Evolutionary conservation across 2,888 invertebrate genomes (phyloP).

Genomic region (Mythimna albipuncta): DNA sequence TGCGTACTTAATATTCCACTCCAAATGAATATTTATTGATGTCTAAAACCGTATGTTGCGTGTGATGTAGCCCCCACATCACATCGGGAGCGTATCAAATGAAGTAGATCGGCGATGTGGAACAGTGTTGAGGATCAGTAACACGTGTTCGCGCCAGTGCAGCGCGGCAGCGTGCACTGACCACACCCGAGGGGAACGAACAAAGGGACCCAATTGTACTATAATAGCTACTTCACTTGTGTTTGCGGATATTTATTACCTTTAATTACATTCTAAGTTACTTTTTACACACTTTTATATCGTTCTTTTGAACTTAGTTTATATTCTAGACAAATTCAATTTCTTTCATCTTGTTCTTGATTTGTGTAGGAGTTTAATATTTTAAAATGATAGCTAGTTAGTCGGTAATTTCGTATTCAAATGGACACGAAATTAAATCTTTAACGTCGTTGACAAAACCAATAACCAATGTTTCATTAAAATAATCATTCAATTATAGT

Average conservation of each 20-base stretch:
- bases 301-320: constrained; percentile 1
- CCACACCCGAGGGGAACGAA: constrained; percentile 75
- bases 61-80: too few species aligned
- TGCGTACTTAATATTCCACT: constrained; percentile 57
- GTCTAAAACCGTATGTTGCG: constrained; percentile 76
- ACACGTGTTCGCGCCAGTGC: constrained; percentile 82
- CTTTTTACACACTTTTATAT: constrained; percentile 20
- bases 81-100: constrained; percentile 81
- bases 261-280: constrained; percentile 63
- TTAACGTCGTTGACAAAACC: background rate
- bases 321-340: background rate
- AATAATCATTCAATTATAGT: background rate
- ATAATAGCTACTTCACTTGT: constrained; percentile 83
- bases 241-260: constrained; percentile 79
- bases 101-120: constrained; percentile 77
- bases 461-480: background rate
- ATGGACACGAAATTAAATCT: background rate
- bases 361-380: background rate
- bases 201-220: constrained; percentile 79
- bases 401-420: too few species aligned
- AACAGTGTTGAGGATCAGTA: constrained; percentile 77
- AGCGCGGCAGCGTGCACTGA: constrained; percentile 74
- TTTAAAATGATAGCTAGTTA: background rate
- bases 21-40: constrained; percentile 74
- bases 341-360: background rate